Conservation (phyloP, 2,797 vertebrate species). For the Danio albolineatus region DNA sequence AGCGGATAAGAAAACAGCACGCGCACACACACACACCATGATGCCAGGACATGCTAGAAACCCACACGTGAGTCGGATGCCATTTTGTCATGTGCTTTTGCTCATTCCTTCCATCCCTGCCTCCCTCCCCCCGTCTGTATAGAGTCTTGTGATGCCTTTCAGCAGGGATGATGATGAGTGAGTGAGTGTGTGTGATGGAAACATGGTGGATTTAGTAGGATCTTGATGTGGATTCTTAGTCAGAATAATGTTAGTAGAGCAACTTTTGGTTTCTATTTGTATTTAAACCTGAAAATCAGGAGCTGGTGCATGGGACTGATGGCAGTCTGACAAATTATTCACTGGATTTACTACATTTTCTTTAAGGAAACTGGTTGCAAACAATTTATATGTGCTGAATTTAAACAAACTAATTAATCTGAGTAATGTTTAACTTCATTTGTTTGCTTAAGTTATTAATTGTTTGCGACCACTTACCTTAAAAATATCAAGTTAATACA, state of each 20-base stretch:
- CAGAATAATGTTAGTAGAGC: background rate
- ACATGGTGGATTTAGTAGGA: background rate
- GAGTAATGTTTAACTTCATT: too few relatives aligned
- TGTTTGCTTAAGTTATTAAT: too few relatives aligned
- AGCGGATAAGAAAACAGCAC: constrained; percentile 21
- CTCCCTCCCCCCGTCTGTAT: constrained; percentile 61
- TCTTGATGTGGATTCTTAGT: background rate
- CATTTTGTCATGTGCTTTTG: constrained; percentile 18
- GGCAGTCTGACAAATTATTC: background rate
- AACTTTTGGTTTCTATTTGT: constrained; percentile 2
- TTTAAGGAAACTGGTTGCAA: too few relatives aligned
- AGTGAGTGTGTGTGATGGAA: constrained; percentile 15
- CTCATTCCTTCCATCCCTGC: background rate
- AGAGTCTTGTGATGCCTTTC: constrained; percentile 72
- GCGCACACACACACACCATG: constrained; percentile 42
- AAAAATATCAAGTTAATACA: too few relatives aligned
- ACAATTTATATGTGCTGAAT: too few relatives aligned
- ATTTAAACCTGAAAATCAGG: background rate
- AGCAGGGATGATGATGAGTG: constrained; percentile 11
- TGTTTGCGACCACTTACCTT: too few relatives aligned
- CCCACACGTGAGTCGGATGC: constrained; percentile 59
- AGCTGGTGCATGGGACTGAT: background rate
- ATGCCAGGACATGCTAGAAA: constrained; percentile 30
- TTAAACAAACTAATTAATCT: too few relatives aligned
- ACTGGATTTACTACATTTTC: too few relatives aligned